These are phyloP conservation scores for Leptura quadrifasciata DNA, from an alignment of 2,888 invertebrate species.

Conservation along the genomic window DNA sequence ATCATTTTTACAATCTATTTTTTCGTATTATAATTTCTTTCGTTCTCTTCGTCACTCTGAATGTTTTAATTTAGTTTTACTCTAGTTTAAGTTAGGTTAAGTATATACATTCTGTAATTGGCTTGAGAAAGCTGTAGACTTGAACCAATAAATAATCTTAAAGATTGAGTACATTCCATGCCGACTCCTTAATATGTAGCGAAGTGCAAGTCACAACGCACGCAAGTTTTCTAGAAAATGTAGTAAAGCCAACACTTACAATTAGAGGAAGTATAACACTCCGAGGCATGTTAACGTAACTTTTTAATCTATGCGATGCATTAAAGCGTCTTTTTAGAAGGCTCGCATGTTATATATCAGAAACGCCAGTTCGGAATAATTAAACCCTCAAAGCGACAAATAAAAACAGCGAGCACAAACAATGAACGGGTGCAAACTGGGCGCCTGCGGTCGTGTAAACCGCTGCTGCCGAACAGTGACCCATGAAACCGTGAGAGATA, in stretches of 20 bases:
- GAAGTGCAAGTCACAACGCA: background rate
- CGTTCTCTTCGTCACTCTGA: too few species aligned
- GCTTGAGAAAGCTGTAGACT: too few species aligned
- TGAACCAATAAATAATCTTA: too few species aligned
- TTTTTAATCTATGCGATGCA: slow-evolving; percentile 22
- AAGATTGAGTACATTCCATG: too few species aligned
- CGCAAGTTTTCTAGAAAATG: background rate
- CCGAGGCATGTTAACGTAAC: background rate
- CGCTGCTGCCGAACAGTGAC: slow-evolving; percentile 36
- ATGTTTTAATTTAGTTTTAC: too few species aligned
- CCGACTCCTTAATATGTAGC: too few species aligned
- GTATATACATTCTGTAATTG: too few species aligned
- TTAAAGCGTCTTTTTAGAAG: slow-evolving; percentile 15
- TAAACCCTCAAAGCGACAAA: slow-evolving; percentile 34
- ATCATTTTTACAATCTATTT: too few species aligned
- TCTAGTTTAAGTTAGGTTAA: too few species aligned
- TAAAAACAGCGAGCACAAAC: slow-evolving; percentile 32
- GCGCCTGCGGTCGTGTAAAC: slow-evolving; percentile 22
- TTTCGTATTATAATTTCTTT: too few species aligned
- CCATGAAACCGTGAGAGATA: slow-evolving; percentile 42
- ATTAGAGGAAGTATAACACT: background rate
- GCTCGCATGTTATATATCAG: slow-evolving; percentile 28
- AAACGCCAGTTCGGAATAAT: slow-evolving; percentile 26
- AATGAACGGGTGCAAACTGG: slow-evolving; percentile 29
- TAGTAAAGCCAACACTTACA: background rate